These are phyloP conservation scores for Scaeva pyrastri DNA, from an alignment of 2,888 invertebrate species.

Conservation along the genomic window DNA sequence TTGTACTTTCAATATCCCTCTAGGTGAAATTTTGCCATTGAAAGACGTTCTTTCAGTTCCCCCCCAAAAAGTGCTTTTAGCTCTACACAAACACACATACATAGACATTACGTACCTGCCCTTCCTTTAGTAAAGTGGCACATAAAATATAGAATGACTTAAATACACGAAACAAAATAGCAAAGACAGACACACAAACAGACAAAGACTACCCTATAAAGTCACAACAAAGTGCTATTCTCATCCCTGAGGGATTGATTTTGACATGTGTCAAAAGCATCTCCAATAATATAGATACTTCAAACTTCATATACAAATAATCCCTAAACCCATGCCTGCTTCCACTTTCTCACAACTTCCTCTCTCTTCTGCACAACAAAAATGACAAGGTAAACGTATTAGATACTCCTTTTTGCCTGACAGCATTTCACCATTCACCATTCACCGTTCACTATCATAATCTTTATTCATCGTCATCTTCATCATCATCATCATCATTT, in stretches of 20 bases:
- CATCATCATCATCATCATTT: not conserved
- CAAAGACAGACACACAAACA: no score
- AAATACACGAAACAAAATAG: constrained; percentile 15
- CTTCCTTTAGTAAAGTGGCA: no score
- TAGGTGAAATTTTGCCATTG: not conserved
- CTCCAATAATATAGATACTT: not conserved
- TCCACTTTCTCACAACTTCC: not conserved
- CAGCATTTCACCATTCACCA: not conserved
- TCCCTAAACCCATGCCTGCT: not conserved
- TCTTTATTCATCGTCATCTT: not conserved
- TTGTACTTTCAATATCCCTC: not conserved
- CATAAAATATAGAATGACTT: not conserved
- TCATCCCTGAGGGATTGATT: constrained; percentile 17
- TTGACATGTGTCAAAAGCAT: constrained; percentile 31
- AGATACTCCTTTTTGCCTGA: not conserved
- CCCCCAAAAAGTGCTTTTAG: not conserved
- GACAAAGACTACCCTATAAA: not conserved
- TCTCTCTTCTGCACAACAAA: not conserved
- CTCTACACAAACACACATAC: not conserved
- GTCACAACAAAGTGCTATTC: constrained; percentile 32
- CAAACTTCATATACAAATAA: no score
- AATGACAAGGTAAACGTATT: constrained; percentile 12
- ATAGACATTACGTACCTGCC: not conserved
- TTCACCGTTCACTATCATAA: no score
- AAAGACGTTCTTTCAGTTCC: not conserved